Conservation (phyloP, 2,797 vertebrate species). For the Pangasius djambal region DNA sequence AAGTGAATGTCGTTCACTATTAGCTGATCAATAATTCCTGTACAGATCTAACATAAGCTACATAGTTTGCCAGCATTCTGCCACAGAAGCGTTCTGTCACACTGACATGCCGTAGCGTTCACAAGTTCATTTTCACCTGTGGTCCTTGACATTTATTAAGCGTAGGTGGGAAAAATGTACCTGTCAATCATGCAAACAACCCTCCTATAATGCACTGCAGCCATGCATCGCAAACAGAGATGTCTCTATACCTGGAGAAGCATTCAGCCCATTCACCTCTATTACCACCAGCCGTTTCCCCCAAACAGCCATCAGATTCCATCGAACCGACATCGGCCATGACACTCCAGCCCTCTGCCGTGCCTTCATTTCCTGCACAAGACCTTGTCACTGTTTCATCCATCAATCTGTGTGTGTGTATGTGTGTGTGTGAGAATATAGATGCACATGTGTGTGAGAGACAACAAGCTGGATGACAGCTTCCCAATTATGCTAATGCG, state of each 20-base stretch:
- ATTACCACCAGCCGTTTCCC: constrained; percentile 1
- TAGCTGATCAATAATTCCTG: not conserved
- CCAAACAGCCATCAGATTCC: constrained; percentile 11
- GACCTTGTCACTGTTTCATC: constrained; percentile 52
- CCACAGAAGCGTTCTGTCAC: not conserved
- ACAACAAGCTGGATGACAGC: constrained; percentile 63
- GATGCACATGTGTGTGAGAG: constrained; percentile 30
- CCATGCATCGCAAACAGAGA: not conserved
- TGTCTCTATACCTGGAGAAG: not conserved
- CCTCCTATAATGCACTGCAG: not conserved
- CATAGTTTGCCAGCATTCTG: too few relatives aligned
- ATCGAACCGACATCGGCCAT: not conserved
- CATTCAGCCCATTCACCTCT: not conserved
- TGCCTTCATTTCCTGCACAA: constrained; percentile 31
- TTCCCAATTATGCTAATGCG: constrained; percentile 68
- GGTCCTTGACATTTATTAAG: constrained; percentile 15
- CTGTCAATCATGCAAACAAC: constrained; percentile 20
- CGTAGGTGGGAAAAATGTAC: not conserved
- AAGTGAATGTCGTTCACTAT: not conserved
- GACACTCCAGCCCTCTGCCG: not conserved
- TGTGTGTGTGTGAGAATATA: constrained; percentile 39
- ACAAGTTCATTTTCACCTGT: not conserved
- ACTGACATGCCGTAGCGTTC: not conserved
- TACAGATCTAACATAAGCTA: not conserved
- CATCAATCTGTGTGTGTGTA: constrained; percentile 57